These are phyloP conservation scores for Lytechinus pictus DNA, from an alignment of 35 echinoderm and acorn worm species.

Conservation along the genomic window DNA sequence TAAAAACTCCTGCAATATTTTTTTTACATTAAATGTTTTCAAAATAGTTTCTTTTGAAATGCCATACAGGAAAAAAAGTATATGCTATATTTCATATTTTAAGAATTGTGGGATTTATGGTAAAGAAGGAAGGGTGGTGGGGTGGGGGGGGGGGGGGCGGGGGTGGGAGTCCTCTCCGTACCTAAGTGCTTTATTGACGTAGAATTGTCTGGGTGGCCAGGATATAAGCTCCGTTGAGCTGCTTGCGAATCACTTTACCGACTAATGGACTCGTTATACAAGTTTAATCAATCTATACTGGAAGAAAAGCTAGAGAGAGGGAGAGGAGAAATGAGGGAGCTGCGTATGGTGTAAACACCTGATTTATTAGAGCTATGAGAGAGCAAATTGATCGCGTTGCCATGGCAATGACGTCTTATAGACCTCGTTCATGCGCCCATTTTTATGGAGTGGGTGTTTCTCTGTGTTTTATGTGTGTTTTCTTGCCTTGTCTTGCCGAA, in stretches of 20 bases:
- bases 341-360: slow-evolving; percentile 23
- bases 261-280: slow-evolving; percentile 35
- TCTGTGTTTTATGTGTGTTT: neutral
- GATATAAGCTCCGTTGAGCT: slow-evolving; percentile 17
- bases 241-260: neutral
- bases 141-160: too few species aligned
- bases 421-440: neutral
- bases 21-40: too few species aligned
- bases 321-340: neutral
- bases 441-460: slow-evolving; percentile 10
- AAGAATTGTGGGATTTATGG: neutral
- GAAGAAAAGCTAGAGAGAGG: neutral
- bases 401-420: neutral
- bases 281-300: slow-evolving; percentile 13
- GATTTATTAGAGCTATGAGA: slow-evolving; percentile 12
- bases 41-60: neutral
- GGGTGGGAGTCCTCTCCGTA: neutral
- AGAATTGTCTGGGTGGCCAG: neutral
- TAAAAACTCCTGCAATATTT: too few species aligned
- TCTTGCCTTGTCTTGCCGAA: neutral
- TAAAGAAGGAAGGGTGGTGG: neutral
- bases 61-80: neutral
- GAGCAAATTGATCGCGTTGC: slow-evolving; percentile 1
- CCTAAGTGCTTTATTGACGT: neutral
- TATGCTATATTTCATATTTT: neutral